phyloP scores from a whole-genome alignment of 53 echinoderm and acorn worm genomes.

The Paracentrotus lividus region DNA sequence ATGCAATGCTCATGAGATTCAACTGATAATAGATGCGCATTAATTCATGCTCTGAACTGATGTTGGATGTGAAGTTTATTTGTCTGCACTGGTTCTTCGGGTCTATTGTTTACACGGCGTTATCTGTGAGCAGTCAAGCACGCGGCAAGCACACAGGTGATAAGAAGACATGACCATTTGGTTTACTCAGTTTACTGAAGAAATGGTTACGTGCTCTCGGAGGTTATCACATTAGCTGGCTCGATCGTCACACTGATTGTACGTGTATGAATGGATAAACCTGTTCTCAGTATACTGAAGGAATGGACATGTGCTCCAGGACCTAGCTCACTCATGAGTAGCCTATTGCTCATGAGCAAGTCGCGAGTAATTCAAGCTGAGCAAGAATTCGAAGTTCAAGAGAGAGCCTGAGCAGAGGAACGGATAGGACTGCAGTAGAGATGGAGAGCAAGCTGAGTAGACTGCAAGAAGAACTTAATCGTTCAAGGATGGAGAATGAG shows the following conservation, averaged over 20 bases:
- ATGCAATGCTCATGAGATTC: no score
- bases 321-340: no score
- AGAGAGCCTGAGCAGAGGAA: neutral
- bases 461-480: neutral
- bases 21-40: no score
- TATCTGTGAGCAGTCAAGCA: slow-evolving; percentile 7
- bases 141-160: neutral
- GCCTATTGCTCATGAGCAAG: slow-evolving; percentile 6
- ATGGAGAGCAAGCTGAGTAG: neutral
- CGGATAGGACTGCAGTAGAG: no score
- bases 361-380: neutral
- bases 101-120: neutral
- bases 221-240: neutral
- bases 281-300: no score
- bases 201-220: neutral
- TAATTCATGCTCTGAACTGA: no score
- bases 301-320: no score
- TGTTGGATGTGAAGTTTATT: slow-evolving; percentile 29
- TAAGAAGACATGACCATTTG: neutral
- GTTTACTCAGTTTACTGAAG: neutral
- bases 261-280: no score
- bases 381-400: neutral
- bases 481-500: neutral
- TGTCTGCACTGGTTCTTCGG: neutral
- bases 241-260: neutral